Conservation (phyloP, 2,888 invertebrate genomes). For the Ophraella communa region DNA sequence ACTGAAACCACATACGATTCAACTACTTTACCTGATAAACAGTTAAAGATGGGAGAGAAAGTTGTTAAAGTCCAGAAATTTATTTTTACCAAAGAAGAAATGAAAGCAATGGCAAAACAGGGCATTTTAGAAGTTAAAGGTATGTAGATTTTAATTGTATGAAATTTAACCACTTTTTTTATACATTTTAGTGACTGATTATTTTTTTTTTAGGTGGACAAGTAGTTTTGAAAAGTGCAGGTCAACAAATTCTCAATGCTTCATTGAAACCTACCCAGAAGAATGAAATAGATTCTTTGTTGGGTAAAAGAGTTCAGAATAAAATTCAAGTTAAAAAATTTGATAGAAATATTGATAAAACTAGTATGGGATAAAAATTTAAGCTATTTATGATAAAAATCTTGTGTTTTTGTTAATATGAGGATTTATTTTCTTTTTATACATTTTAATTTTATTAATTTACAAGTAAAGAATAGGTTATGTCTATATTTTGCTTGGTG, state of each 20-base stretch:
- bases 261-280: conserved; percentile 41
- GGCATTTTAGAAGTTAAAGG: conserved; percentile 51
- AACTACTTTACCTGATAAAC: background rate
- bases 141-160: background rate
- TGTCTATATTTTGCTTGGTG: too few species aligned
- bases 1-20: background rate
- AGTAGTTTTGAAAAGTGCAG: conserved; percentile 42
- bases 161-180: too few species aligned
- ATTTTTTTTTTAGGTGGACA: conserved; percentile 31
- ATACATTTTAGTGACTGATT: too few species aligned
- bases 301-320: conserved; percentile 30
- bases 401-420: too few species aligned
- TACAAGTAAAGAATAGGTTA: too few species aligned
- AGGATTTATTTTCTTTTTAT: too few species aligned
- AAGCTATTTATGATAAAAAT: too few species aligned
- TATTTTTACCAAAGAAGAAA: conserved; percentile 71
- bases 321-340: conserved; percentile 37
- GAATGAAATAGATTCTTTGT: conserved; percentile 42
- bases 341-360: conserved; percentile 16
- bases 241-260: conserved; percentile 43
- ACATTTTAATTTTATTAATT: too few species aligned
- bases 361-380: too few species aligned
- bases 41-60: conserved; percentile 66
- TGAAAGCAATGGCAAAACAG: conserved; percentile 70
- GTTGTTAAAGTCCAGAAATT: conserved; percentile 71